Percentiles rank a stretch among this genome's conserved stretches.
Evolutionary conservation across 2,113 vertebrate species (phyloP).

Genomic region (Sapayoa aenigma): DNA sequence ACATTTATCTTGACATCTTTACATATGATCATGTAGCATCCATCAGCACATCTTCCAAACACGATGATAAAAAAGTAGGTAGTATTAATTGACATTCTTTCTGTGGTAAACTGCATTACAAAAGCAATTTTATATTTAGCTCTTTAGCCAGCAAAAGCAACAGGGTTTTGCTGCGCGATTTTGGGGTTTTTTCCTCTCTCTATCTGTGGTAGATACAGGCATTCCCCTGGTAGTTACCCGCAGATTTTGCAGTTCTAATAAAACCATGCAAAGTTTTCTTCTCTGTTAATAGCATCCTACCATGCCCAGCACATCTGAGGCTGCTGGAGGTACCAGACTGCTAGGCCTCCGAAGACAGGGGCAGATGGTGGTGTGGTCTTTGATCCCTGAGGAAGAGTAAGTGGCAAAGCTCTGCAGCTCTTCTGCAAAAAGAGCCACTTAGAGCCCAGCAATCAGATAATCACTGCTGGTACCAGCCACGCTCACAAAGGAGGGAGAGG

Average conservation of each 20-base stretch:
- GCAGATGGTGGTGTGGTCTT: not conserved
- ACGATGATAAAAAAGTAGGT: not conserved
- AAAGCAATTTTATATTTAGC: not conserved
- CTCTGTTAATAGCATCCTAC: not conserved
- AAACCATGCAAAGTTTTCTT: not conserved
- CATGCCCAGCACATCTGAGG: not conserved
- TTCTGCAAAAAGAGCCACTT: not conserved
- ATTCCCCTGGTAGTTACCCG: not conserved
- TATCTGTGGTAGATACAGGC: not conserved
- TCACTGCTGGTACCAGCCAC: accelerated
- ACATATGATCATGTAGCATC: not conserved
- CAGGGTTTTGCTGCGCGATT: accelerated
- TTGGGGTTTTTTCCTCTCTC: not conserved
- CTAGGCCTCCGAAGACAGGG: not conserved
- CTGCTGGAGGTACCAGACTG: not conserved
- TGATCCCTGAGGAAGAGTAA: not conserved
- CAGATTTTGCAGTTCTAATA: not conserved
- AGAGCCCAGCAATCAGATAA: not conserved
- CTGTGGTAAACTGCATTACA: not conserved
- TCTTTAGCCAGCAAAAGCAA: not conserved
- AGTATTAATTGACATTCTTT: not conserved
- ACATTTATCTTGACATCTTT: not conserved
- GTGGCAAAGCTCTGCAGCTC: not conserved
- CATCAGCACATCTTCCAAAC: not conserved
- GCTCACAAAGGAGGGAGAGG: not conserved